Evolutionary conservation across 1,140 invertebrate genomes (phyloP).

Genomic region (Cherax destructor): DNA sequence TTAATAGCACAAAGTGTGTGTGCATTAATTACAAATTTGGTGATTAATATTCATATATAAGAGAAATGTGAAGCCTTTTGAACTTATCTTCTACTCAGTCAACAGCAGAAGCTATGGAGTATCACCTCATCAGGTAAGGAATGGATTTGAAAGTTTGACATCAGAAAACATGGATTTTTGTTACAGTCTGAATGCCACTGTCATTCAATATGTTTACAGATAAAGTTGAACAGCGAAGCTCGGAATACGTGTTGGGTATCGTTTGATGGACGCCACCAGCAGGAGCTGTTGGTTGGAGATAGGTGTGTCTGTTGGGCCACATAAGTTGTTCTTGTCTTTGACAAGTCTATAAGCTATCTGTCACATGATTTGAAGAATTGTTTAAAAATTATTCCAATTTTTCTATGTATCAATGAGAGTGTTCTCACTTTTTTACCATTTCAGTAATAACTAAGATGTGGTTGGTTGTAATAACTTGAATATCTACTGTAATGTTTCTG

Average conservation of each 20-base stretch:
- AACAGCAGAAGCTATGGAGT: background rate
- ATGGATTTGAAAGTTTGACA: background rate
- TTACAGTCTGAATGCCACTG: conserved; percentile 3
- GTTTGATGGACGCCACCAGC: conserved; percentile 96
- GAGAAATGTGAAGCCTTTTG: background rate
- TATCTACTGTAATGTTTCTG: background rate
- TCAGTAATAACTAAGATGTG: background rate
- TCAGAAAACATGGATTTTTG: background rate
- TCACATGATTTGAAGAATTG: background rate
- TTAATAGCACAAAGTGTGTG: background rate
- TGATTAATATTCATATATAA: background rate
- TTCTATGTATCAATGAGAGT: background rate
- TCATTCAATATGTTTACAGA: conserved; percentile 77
- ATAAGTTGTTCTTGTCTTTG: conserved; percentile 10
- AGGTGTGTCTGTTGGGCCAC: conserved; percentile 80
- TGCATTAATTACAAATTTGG: background rate
- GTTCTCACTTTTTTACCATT: background rate
- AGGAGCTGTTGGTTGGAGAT: conserved; percentile 94
- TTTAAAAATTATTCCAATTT: background rate
- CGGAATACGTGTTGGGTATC: conserved; percentile 89
- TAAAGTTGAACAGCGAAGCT: conserved; percentile 85
- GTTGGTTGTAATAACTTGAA: background rate
- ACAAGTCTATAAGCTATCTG: background rate
- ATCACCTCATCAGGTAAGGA: background rate
- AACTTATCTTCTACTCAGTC: background rate